Base-by-base conservation (phyloP, 2,888 invertebrate genomes). In the Tholera decimalis region DNA sequence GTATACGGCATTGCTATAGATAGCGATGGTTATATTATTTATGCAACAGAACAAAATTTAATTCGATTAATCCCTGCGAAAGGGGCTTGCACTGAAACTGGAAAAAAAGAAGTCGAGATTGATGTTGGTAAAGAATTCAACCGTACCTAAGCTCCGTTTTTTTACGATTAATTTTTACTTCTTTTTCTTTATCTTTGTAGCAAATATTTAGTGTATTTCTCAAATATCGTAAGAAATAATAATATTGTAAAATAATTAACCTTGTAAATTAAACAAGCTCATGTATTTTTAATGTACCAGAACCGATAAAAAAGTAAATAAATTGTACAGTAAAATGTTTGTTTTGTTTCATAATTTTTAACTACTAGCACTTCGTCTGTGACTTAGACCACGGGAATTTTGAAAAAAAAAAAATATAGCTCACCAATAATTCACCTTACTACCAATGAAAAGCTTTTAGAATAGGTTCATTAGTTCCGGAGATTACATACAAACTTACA, bases 1-100 rank as follows among this genome's bases (percentile, higher is more conserved):
- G 69, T 76, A 54, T 80, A 73, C 18, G 85, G 89, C 13, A 53
- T 84, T 24, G 83, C 83, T 20, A 51, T 88, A 20, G 88, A 86
- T 60, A 73, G 66, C 15, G 73, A 86, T 30, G 84, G 81, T 4
- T 77, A 79, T 15, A 72, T 88, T 3, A 84, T 89, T 54, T 89
- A 87, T 66, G 80, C 85, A 5, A 39, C 60, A 4, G 80, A 79
- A 33, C 69, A 83, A 6, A 81, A 73, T 50, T 80, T 89, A 33
- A 64, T 85, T 4, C 83, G 85, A 76, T 69, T 89, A 1, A 86
- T 71, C 28, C 81, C 72, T 8, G 67, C 78, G 9, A 74, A 61
- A 20, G 35, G 30, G 28, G 28, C 41, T 18, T 87, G 87, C 56
- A 6, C 22, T 24, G 0, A 5, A 11, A 8, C 35, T 9, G 11